These are phyloP conservation scores for Daptonema setosum DNA, from an alignment of 2,888 invertebrate species.

Conservation along the genomic window DNA sequence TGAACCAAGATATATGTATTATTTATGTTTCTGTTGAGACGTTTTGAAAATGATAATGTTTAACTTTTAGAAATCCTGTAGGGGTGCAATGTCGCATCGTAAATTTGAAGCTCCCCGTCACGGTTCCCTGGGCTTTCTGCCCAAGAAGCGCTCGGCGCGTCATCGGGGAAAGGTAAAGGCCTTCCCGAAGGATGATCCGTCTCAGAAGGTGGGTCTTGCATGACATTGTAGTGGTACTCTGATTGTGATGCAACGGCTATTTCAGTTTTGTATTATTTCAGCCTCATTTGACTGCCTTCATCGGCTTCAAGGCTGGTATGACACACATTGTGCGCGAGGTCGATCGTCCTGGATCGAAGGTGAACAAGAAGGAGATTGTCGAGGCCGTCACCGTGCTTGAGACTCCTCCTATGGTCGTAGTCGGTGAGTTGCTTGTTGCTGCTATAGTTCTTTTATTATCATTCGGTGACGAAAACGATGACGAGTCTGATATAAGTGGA, in stretches of 20 bases:
- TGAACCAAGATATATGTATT: too few species aligned
- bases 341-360: constrained; percentile 45
- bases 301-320: constrained; percentile 99
- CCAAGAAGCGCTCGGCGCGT: constrained; percentile 82
- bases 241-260: too few species aligned
- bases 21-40: too few species aligned
- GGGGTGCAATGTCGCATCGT: constrained; percentile 99
- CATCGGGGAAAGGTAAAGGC: constrained; percentile 98
- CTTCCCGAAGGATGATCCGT: constrained; percentile 89
- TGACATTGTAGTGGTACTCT: background rate
- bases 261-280: background rate
- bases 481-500: too few species aligned
- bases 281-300: constrained; percentile 61
- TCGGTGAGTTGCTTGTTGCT: constrained; percentile 48
- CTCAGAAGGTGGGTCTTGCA: constrained; percentile 52
- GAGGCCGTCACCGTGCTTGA: constrained; percentile 95
- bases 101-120: constrained; percentile 99
- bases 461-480: too few species aligned
- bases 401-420: constrained; percentile 89
- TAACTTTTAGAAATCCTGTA: too few species aligned
- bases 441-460: background rate
- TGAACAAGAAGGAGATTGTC: constrained; percentile 98
- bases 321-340: constrained; percentile 86
- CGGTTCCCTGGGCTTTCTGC: constrained; percentile 99
- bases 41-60: too few species aligned